Evolutionary conservation across 2,888 invertebrate species (phyloP).

Genomic region (Dynastes grantii): DNA sequence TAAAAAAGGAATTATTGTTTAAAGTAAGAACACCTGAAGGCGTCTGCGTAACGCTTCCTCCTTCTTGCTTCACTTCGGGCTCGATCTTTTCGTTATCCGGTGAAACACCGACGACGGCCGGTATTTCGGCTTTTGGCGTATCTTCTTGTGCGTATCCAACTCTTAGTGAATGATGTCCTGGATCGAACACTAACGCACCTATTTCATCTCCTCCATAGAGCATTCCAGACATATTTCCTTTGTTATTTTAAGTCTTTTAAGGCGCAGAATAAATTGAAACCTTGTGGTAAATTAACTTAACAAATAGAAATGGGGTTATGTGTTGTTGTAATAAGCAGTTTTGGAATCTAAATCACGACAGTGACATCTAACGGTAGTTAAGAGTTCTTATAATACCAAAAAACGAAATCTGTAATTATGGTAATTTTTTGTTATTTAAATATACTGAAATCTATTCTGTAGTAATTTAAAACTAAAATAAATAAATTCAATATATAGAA

Average conservation of each 20-base stretch:
- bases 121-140: slow-evolving; percentile 98
- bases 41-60: slow-evolving; percentile 68
- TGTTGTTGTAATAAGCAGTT: background rate
- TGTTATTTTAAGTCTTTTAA: background rate
- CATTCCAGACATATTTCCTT: slow-evolving; percentile 76
- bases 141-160: slow-evolving; percentile 98
- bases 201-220: slow-evolving; percentile 97
- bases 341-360: too few relatives aligned
- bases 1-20: too few relatives aligned
- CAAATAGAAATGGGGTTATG: background rate
- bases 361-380: too few relatives aligned
- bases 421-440: too few relatives aligned
- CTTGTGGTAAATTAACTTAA: too few relatives aligned
- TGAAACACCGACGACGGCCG: slow-evolving; percentile 90
- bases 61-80: slow-evolving; percentile 83
- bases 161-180: slow-evolving; percentile 91
- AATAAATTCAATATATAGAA: too few relatives aligned
- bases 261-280: background rate
- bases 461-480: too few relatives aligned
- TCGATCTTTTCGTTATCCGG: slow-evolving; percentile 82
- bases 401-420: too few relatives aligned
- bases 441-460: too few relatives aligned
- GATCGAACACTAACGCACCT: slow-evolving; percentile 97
- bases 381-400: too few relatives aligned
- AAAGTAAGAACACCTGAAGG: slow-evolving; percentile 59